phyloP scores from a whole-genome alignment of 2,888 invertebrate genomes.

The Chalcosyrphus nemorum region DNA sequence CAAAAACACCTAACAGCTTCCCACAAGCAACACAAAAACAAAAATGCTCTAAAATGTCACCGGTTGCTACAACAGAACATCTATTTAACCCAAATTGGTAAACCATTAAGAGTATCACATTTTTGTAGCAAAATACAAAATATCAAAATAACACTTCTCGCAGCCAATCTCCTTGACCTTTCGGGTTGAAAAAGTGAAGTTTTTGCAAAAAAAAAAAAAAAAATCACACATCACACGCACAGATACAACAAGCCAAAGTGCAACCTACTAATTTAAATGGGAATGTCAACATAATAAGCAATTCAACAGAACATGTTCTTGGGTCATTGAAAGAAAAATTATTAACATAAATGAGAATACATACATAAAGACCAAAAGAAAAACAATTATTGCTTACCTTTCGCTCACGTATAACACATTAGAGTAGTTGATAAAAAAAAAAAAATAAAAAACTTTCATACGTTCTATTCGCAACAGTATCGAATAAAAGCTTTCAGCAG shows the following conservation, averaged over 20 bases:
- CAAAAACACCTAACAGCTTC: slow-evolving; percentile 29
- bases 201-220: slow-evolving; percentile 13
- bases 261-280: slow-evolving; percentile 20
- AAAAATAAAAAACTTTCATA: slow-evolving; percentile 46
- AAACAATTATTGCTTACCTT: slow-evolving; percentile 63
- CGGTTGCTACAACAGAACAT: slow-evolving; percentile 22
- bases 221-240: too few species aligned
- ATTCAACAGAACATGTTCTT: slow-evolving; percentile 30
- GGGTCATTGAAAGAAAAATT: slow-evolving; percentile 36
- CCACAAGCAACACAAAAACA: slow-evolving; percentile 4
- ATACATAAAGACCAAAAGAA: slow-evolving; percentile 7
- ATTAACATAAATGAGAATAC: slow-evolving; percentile 24
- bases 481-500: slow-evolving; percentile 54
- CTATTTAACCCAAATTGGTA: slow-evolving; percentile 37
- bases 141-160: slow-evolving; percentile 23
- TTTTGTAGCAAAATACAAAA: background rate
- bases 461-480: slow-evolving; percentile 47
- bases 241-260: slow-evolving; percentile 20
- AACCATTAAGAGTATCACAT: background rate
- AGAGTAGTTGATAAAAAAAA: background rate
- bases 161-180: slow-evolving; percentile 56
- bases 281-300: slow-evolving; percentile 29
- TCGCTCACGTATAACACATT: slow-evolving; percentile 67
- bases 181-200: slow-evolving; percentile 3
- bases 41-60: slow-evolving; percentile 4